Conservation (phyloP, 2,797 vertebrate genomes). For the Schizothorax lantsangensis region DNA sequence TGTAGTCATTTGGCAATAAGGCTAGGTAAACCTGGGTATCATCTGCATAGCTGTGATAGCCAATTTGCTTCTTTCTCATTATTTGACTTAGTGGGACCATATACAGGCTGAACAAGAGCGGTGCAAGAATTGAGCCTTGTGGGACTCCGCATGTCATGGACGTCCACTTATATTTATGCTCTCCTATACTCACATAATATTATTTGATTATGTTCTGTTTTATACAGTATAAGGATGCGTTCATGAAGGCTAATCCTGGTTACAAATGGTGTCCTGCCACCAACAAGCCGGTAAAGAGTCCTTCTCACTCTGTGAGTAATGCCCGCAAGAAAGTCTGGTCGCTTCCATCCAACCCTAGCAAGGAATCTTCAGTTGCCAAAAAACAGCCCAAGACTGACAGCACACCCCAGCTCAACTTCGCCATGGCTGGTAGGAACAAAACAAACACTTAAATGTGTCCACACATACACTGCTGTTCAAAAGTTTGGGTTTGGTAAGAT, state of each 20-base stretch:
- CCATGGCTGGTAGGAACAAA: constrained; percentile 90
- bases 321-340: constrained; percentile 94
- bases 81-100: neutral
- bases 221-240: constrained; percentile 95
- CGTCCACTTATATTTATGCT: neutral
- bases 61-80: too few species aligned
- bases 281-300: constrained; percentile 94
- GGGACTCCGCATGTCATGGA: neutral
- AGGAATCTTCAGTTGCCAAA: constrained; percentile 88
- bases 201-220: constrained; percentile 5
- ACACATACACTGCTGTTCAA: neutral
- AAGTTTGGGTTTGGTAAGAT: neutral
- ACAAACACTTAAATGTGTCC: neutral
- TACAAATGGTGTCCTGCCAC: constrained; percentile 99
- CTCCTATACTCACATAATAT: neutral
- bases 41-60: neutral
- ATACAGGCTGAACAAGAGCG: neutral
- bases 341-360: constrained; percentile 86
- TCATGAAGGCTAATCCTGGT: constrained; percentile 98
- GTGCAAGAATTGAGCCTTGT: neutral
- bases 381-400: constrained; percentile 88
- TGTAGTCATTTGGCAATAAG: too few species aligned
- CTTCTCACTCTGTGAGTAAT: constrained; percentile 83
- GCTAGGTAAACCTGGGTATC: neutral
- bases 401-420: constrained; percentile 95